Evolutionary conservation across 2,113 vertebrate species (phyloP).

Genomic region (Toxotes jaculatrix): DNA sequence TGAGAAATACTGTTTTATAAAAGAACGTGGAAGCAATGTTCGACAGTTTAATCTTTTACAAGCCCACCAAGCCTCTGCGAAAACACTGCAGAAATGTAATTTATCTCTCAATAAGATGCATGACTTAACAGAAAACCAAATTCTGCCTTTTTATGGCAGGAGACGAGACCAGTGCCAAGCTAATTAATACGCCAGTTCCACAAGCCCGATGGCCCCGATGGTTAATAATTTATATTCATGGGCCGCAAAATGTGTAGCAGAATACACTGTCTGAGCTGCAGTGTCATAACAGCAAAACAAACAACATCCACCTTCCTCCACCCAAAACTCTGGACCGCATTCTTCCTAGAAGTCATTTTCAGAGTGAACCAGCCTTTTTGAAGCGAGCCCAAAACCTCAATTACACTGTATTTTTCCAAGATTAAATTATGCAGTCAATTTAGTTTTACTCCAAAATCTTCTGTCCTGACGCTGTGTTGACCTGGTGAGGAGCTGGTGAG

Average conservation of each 20-base stretch:
- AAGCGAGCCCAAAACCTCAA: slow-evolving; percentile 62
- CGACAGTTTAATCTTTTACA: slow-evolving; percentile 46
- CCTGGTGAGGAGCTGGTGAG: slow-evolving; percentile 35
- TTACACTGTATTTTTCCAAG: slow-evolving; percentile 67
- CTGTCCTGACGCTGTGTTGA: slow-evolving; percentile 36
- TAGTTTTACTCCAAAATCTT: slow-evolving; percentile 58
- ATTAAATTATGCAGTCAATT: slow-evolving; percentile 63
- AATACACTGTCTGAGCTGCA: not conserved
- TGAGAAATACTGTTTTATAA: slow-evolving; percentile 4
- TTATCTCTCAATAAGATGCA: slow-evolving; percentile 52
- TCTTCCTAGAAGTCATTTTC: slow-evolving; percentile 55
- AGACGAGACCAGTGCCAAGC: slow-evolving; percentile 27
- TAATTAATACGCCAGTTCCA: slow-evolving; percentile 31
- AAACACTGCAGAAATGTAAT: slow-evolving; percentile 52
- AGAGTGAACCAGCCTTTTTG: slow-evolving; percentile 28
- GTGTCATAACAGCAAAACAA: slow-evolving; percentile 64
- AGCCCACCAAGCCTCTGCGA: slow-evolving; percentile 50
- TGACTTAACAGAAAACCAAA: slow-evolving; percentile 48
- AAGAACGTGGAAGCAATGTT: slow-evolving; percentile 38
- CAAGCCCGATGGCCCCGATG: slow-evolving; percentile 8
- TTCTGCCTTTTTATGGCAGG: slow-evolving; percentile 37
- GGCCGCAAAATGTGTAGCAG: not conserved
- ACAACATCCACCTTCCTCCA: slow-evolving; percentile 45
- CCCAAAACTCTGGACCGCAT: slow-evolving; percentile 40
- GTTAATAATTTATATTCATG: slow-evolving; percentile 9